Evolutionary conservation across 2,797 vertebrate species (phyloP).

Genomic region (Cercopithecus petaurista): DNA sequence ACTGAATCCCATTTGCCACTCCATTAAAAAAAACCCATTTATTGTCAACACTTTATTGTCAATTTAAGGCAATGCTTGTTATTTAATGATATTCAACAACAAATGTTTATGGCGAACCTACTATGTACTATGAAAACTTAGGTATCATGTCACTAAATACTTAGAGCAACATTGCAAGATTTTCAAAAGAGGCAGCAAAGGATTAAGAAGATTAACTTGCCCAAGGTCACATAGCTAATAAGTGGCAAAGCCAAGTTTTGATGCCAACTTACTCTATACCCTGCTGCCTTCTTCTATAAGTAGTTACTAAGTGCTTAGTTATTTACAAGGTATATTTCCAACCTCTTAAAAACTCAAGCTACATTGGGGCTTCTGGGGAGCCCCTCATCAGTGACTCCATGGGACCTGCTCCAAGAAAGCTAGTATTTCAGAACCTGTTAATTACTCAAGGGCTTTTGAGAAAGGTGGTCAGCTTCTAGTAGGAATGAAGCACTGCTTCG

Average conservation of each 20-base stretch:
- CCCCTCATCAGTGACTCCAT: constrained; percentile 23
- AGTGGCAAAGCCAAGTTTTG: constrained; percentile 48
- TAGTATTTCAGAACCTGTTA: constrained; percentile 30
- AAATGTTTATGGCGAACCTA: constrained; percentile 11
- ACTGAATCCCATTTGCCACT: neutral
- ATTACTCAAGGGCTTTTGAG: constrained; percentile 28
- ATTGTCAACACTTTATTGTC: neutral
- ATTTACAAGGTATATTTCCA: constrained; percentile 55
- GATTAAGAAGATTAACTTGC: constrained; percentile 72
- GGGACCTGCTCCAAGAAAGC: constrained; percentile 42
- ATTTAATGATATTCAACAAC: neutral
- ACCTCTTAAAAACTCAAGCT: constrained; percentile 45
- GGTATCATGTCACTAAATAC: neutral
- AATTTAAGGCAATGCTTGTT: neutral
- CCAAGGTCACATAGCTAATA: constrained; percentile 62
- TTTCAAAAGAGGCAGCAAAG: constrained; percentile 71
- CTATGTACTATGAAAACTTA: neutral
- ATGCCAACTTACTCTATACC: constrained; percentile 50
- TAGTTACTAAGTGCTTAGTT: constrained; percentile 52
- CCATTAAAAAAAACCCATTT: neutral
- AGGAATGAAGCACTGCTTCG: constrained; percentile 4
- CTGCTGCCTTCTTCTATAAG: constrained; percentile 68
- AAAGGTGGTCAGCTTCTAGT: constrained; percentile 53
- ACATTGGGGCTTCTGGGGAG: constrained; percentile 45
- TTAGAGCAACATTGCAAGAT: neutral